These are phyloP conservation scores for Entomyzon cyanotis DNA, from an alignment of 2,113 vertebrate genomes.

Conservation along the genomic window DNA sequence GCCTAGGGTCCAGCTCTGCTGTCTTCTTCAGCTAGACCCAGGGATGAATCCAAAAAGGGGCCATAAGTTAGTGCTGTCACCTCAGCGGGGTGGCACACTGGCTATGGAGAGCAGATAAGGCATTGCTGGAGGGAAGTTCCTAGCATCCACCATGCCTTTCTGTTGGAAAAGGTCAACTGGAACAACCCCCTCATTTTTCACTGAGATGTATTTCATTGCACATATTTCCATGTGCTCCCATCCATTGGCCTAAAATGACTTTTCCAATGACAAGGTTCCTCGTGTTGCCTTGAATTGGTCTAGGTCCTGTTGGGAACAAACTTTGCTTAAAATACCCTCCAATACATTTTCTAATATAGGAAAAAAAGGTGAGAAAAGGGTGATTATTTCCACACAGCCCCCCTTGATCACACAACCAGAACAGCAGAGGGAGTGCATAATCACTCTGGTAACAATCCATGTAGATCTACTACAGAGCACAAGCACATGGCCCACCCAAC, in stretches of 20 bases:
- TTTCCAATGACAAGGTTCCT: background rate
- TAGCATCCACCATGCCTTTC: fast-evolving
- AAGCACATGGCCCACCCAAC: background rate
- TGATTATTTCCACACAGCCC: background rate
- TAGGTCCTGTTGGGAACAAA: background rate
- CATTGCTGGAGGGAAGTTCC: background rate
- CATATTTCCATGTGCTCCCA: background rate
- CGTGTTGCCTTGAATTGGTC: background rate
- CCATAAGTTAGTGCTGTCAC: background rate
- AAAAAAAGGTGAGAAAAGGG: fast-evolving
- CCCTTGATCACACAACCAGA: background rate
- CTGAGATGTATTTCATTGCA: background rate
- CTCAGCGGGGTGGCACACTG: background rate
- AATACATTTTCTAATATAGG: background rate
- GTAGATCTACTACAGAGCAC: background rate
- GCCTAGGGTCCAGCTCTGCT: conserved; percentile 81
- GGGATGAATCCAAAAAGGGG: background rate
- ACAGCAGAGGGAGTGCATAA: background rate
- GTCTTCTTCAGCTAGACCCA: conserved; percentile 88
- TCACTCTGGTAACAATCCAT: background rate
- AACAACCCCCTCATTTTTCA: background rate
- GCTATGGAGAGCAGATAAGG: background rate
- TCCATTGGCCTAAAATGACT: background rate
- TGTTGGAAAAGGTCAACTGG: background rate
- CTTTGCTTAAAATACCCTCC: background rate